A percentile compares a stretch with the other conserved stretches of the same genome.
These are phyloP conservation scores for Genyomyrus donnyi DNA, from an alignment of 2,113 vertebrate genomes.

Conservation along the genomic window DNA sequence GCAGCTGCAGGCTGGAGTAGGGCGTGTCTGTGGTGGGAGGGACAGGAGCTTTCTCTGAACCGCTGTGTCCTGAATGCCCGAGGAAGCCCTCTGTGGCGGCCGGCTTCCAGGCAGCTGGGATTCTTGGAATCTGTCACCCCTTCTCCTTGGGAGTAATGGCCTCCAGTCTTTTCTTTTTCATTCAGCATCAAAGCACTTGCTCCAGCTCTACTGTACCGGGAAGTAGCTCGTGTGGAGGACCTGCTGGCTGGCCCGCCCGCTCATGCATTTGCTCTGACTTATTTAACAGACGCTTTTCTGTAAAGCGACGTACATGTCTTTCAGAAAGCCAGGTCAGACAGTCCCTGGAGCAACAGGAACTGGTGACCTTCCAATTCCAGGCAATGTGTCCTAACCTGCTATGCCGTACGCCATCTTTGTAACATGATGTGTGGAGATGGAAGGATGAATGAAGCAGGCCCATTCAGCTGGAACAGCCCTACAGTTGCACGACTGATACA, in stretches of 20 bases:
- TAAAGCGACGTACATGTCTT: background rate
- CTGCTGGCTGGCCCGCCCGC: background rate
- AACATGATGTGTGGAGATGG: background rate
- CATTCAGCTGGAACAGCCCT: background rate
- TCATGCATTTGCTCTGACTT: background rate
- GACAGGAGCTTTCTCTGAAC: constrained; percentile 33
- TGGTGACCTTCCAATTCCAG: background rate
- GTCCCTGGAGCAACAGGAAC: background rate
- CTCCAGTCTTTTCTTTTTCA: background rate
- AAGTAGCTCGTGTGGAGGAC: background rate
- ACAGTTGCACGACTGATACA: background rate
- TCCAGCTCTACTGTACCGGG: background rate
- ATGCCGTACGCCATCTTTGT: background rate
- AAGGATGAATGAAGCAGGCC: background rate
- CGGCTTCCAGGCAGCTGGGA: constrained; percentile 16
- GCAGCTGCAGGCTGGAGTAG: constrained; percentile 45
- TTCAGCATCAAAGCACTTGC: constrained; percentile 14
- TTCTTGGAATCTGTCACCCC: constrained; percentile 19
- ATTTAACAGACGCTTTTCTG: background rate
- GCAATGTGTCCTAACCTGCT: background rate
- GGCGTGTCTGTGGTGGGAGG: constrained; percentile 39
- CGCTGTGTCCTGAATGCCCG: background rate
- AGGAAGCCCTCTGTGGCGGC: constrained; percentile 19
- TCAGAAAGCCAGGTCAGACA: background rate
- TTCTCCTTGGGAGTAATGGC: background rate